A percentile compares a stretch with the other conserved stretches of the same genome.
phyloP scores from a whole-genome alignment of 2,888 invertebrate genomes.

The Deilephila elpenor region DNA sequence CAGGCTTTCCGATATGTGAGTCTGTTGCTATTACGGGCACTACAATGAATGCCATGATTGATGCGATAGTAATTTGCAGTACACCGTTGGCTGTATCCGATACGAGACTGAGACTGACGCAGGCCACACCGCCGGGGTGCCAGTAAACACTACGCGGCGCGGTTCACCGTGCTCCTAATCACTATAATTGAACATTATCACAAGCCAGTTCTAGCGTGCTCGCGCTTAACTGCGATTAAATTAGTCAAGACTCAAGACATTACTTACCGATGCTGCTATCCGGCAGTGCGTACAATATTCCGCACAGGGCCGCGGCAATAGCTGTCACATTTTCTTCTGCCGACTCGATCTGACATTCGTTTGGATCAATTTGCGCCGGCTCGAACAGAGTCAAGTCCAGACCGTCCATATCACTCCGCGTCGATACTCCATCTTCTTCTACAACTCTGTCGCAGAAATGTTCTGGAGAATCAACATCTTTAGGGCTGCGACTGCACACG shows the following conservation, averaged over 20 bases:
- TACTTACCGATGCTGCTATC: slow-evolving; percentile 71
- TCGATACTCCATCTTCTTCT: slow-evolving; percentile 75
- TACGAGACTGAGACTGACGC: slow-evolving; percentile 68
- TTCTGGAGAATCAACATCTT: slow-evolving; percentile 79
- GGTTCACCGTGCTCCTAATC: slow-evolving; percentile 64
- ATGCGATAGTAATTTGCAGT: slow-evolving; percentile 76
- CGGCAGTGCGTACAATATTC: slow-evolving; percentile 71
- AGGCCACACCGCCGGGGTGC: slow-evolving; percentile 57
- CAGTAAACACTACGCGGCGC: slow-evolving; percentile 40
- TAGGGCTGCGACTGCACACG: slow-evolving; percentile 79
- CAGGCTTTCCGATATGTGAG: slow-evolving; percentile 48
- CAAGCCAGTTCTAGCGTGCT: slow-evolving; percentile 59
- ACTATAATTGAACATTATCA: slow-evolving; percentile 67
- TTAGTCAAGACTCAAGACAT: slow-evolving; percentile 46
- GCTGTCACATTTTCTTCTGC: slow-evolving; percentile 53
- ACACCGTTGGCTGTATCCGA: slow-evolving; percentile 81
- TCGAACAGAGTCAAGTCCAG: slow-evolving; percentile 88
- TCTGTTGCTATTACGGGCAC: slow-evolving; percentile 63
- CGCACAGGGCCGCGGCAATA: slow-evolving; percentile 66
- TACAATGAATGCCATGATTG: slow-evolving; percentile 77
- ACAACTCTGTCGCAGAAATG: slow-evolving; percentile 70
- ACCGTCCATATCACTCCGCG: slow-evolving; percentile 87
- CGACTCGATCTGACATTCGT: slow-evolving; percentile 53
- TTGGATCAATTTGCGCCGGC: slow-evolving; percentile 78
- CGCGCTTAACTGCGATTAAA: slow-evolving; percentile 57